Evolutionary conservation across 2,797 vertebrate genomes (phyloP).

Genomic region (Jordanella pulchra): DNA sequence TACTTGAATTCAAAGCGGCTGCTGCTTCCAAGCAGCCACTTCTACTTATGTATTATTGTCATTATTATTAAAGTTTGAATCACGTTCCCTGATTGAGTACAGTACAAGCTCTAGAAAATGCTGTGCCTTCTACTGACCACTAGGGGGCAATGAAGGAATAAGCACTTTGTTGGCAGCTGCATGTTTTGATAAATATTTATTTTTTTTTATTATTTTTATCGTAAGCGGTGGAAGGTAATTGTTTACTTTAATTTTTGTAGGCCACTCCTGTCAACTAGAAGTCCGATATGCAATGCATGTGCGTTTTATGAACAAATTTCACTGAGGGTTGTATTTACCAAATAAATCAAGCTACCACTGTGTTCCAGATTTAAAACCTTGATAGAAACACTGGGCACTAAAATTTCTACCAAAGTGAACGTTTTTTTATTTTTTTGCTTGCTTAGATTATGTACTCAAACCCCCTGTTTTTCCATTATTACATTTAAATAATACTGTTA

Average conservation of each 20-base stretch:
- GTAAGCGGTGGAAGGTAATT: background rate
- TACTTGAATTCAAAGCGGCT: slow-evolving; percentile 36
- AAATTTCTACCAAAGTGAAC: slow-evolving; percentile 34
- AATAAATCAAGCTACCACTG: slow-evolving; percentile 41
- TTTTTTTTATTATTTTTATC: background rate
- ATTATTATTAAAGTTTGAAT: background rate
- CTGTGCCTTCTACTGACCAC: slow-evolving; percentile 54
- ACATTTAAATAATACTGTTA: background rate
- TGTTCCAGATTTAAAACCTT: slow-evolving; percentile 22
- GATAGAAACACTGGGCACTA: background rate
- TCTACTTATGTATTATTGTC: slow-evolving; percentile 10
- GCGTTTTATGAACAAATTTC: slow-evolving; percentile 12
- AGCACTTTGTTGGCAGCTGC: slow-evolving; percentile 13
- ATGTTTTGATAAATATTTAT: slow-evolving; percentile 18
- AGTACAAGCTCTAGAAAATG: slow-evolving; percentile 12
- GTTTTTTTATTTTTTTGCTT: slow-evolving; percentile 23
- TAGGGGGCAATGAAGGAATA: slow-evolving; percentile 25
- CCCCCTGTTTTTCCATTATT: background rate
- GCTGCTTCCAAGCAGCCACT: slow-evolving; percentile 17
- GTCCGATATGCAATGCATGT: slow-evolving; percentile 52
- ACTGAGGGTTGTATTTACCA: slow-evolving; percentile 21
- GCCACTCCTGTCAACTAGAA: slow-evolving; percentile 23
- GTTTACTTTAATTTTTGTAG: slow-evolving; percentile 24
- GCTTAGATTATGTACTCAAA: slow-evolving; percentile 30
- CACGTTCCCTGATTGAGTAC: slow-evolving; percentile 5